Base-by-base conservation (phyloP, 2,888 invertebrate genomes). In the Parthenolecanium corni region DNA sequence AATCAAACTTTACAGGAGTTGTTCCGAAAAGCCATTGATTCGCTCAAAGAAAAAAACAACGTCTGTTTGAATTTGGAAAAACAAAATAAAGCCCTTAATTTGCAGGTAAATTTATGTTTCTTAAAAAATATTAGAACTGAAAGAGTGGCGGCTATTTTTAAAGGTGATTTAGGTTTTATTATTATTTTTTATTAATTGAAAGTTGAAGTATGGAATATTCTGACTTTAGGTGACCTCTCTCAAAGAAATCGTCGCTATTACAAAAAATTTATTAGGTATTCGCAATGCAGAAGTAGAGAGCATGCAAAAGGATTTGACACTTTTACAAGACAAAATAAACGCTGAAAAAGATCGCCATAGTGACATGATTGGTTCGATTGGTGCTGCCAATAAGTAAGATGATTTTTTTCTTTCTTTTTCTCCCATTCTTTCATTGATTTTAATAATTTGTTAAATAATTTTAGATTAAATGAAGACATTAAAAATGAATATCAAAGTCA, bases 191-290 rank as follows among this genome's bases (percentile, higher is more conserved):
- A 31, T 44, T 44, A n/a, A 44, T 44, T 16, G 16, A 44, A 2
- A n/a, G 9, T 44, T 44, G n/a, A n/a, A n/a, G n/a, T n/a, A n/a
- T n/a, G n/a, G n/a, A n/a, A n/a, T n/a, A n/a, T n/a, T n/a, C n/a
- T n/a, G n/a, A n/a, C 18, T 21, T 49, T 86, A 89, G 73, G 84
- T 87, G 6, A 77, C 80, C 46, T 86, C 88, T 1, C 75, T 89
- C 36, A 88, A 87, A 71, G 88, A 89, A 70, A 88, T 89, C 49
- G 81, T 87, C n/a, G 74, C 78, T 11, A 86, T 89, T 65, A 88
- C 89, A 2, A 89, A 87, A 72, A 86, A 88, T 68, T 75, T 89
- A 70, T 73, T 89, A 21, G 83, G 85, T 69, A 85, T 89, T 52
- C 80, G 88, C 66, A 88, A 85, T 70, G 77, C 83, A 62, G 89